Percentiles rank a stretch among this genome's conserved stretches.
Conservation (phyloP, 2,888 invertebrate genomes). For the Hofmannophila pseudospretella region DNA sequence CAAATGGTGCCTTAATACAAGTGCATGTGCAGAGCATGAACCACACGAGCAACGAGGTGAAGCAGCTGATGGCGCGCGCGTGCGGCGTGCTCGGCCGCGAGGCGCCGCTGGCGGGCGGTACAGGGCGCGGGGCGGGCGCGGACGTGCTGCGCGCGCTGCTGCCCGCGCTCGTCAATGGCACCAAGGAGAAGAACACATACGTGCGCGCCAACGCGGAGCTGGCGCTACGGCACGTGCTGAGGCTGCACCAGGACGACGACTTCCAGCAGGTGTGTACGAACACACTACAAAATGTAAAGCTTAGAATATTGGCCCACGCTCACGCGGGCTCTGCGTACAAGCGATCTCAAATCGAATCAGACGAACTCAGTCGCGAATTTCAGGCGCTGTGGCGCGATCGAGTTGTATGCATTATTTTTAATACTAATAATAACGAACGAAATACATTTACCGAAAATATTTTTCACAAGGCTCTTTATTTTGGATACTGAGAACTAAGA, state of each 20-base stretch:
- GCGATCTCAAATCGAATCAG: too few species aligned
- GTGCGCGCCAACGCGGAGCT: slow-evolving; percentile 96
- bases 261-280: slow-evolving; percentile 80
- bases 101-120: slow-evolving; percentile 31
- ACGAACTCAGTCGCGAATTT: too few species aligned
- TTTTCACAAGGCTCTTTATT: too few species aligned
- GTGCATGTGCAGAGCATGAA: slow-evolving; percentile 90
- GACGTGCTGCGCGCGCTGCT: slow-evolving; percentile 87
- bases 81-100: slow-evolving; percentile 85
- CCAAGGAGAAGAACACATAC: slow-evolving; percentile 97
- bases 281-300: too few species aligned
- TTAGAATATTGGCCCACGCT: too few species aligned
- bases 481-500: too few species aligned
- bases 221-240: slow-evolving; percentile 91
- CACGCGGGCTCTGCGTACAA: too few species aligned
- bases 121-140: slow-evolving; percentile 41
- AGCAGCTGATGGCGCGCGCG: slow-evolving; percentile 91
- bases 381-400: too few species aligned
- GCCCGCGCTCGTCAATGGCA: slow-evolving; percentile 97
- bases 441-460: too few species aligned
- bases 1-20: too few species aligned
- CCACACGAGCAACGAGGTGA: slow-evolving; percentile 95
- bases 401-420: too few species aligned
- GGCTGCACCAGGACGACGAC: slow-evolving; percentile 85
- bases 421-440: too few species aligned